Percentiles rank a stretch among this genome's conserved stretches.
Conservation (phyloP, 1,140 invertebrate genomes). For the Rhysida immarginata region DNA sequence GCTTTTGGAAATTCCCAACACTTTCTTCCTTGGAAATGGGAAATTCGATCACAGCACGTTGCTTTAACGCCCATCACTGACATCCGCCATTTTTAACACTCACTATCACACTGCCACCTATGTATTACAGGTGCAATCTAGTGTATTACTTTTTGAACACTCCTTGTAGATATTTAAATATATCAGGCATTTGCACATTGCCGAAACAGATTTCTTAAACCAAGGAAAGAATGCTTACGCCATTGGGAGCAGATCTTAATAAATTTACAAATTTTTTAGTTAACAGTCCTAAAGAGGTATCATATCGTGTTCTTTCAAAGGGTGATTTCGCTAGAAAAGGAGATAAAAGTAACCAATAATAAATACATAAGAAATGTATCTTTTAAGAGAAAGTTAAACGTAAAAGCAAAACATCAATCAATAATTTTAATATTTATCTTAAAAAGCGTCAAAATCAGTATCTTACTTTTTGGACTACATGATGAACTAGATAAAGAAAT, state of each 20-base stretch:
- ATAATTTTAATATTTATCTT: background rate
- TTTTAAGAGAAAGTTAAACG: background rate
- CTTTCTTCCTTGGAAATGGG: too few species aligned
- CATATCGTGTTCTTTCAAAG: constrained; percentile 49
- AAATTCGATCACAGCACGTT: too few species aligned
- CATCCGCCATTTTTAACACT: too few species aligned
- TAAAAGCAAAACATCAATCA: background rate
- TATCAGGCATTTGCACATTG: too few species aligned
- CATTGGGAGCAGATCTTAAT: constrained; percentile 70
- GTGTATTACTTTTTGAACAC: too few species aligned
- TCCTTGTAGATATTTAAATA: too few species aligned
- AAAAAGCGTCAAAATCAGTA: background rate
- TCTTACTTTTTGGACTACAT: background rate
- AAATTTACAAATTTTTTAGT: constrained; percentile 86
- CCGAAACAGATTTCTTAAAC: too few species aligned
- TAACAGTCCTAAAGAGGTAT: constrained; percentile 78
- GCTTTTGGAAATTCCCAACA: too few species aligned
- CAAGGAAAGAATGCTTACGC: constrained; percentile 46
- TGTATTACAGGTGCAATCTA: too few species aligned
- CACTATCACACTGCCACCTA: too few species aligned
- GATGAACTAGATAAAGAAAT: background rate
- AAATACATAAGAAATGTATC: background rate
- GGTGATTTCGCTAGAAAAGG: constrained; percentile 29
- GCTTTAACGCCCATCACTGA: too few species aligned
- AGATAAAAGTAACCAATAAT: background rate